Percentiles rank a stretch among this genome's conserved stretches.
These are phyloP conservation scores for Cololabis saira DNA, from an alignment of 2,113 vertebrate species.

Conservation along the genomic window DNA sequence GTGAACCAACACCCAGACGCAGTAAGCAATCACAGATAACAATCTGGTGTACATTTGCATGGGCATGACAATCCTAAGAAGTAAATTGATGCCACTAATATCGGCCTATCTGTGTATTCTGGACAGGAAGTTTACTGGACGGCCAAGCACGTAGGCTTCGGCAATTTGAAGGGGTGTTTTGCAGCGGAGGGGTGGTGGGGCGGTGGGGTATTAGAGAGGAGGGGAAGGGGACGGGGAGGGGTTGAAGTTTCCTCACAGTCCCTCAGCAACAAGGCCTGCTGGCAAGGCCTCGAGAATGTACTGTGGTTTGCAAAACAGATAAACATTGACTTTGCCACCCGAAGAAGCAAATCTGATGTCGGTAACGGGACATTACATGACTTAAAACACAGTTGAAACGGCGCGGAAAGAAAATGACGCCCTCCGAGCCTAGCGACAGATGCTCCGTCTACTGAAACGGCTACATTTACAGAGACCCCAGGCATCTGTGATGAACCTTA, in stretches of 20 bases:
- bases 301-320: slow-evolving; percentile 79
- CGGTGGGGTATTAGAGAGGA: neutral
- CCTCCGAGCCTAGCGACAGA: slow-evolving; percentile 30
- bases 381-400: slow-evolving; percentile 55
- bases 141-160: slow-evolving; percentile 70
- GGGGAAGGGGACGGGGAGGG: slow-evolving; percentile 5
- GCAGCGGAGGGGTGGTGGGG: slow-evolving; percentile 11
- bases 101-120: slow-evolving; percentile 73
- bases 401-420: slow-evolving; percentile 37
- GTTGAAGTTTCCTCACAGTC: slow-evolving; percentile 67
- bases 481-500: slow-evolving; percentile 6
- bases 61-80: slow-evolving; percentile 70
- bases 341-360: slow-evolving; percentile 59
- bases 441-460: neutral
- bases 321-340: slow-evolving; percentile 77
- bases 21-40: slow-evolving; percentile 65
- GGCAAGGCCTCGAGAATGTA: slow-evolving; percentile 68
- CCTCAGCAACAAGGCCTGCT: slow-evolving; percentile 72
- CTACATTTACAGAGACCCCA: too few relatives aligned
- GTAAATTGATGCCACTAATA: slow-evolving; percentile 78
- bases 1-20: slow-evolving; percentile 78
- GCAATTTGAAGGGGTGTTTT: slow-evolving; percentile 48
- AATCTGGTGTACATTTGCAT: slow-evolving; percentile 64
- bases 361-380: slow-evolving; percentile 54
- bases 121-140: slow-evolving; percentile 82